Evolutionary conservation across 1,140 invertebrate species (phyloP).

Genomic region (Hylaeus anthracinus): DNA sequence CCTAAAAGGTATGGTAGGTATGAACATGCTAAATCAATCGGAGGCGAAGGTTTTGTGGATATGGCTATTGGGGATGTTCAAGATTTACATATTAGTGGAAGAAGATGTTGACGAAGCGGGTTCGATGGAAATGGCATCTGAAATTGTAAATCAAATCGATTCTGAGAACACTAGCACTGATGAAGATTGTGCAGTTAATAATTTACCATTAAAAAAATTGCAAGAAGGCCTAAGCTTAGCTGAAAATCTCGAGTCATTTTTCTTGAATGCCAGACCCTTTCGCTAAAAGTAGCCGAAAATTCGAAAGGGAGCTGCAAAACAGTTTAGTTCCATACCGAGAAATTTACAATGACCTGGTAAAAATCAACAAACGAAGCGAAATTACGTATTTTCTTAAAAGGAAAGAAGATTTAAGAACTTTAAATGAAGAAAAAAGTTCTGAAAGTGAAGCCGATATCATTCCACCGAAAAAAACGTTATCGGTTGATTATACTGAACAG

Average conservation of each 20-base stretch:
- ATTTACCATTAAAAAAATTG: background rate
- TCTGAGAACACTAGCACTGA: slow-evolving; percentile 11
- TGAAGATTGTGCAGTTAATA: slow-evolving; percentile 27
- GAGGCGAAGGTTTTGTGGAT: slow-evolving; percentile 32
- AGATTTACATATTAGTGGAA: slow-evolving; percentile 24
- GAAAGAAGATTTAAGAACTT: background rate
- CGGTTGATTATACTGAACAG: too few relatives aligned
- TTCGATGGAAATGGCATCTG: slow-evolving; percentile 13
- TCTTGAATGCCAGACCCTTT: background rate
- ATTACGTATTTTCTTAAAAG: slow-evolving; percentile 14
- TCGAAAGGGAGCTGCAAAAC: background rate
- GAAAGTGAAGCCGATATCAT: background rate
- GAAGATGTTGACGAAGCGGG: background rate
- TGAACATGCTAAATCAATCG: background rate
- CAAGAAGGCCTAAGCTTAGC: slow-evolving; percentile 12
- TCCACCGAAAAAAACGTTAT: too few relatives aligned
- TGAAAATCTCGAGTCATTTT: slow-evolving; percentile 1
- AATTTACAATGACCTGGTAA: slow-evolving; percentile 24
- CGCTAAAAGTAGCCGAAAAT: background rate
- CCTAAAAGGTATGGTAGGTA: too few relatives aligned
- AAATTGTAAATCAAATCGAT: slow-evolving; percentile 22
- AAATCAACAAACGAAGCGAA: slow-evolving; percentile 5
- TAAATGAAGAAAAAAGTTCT: slow-evolving; percentile 8
- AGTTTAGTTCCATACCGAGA: background rate
- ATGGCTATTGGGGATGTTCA: slow-evolving; percentile 28